Base-by-base conservation (phyloP, 2,888 invertebrate species). In the Amphipoea lucens region DNA sequence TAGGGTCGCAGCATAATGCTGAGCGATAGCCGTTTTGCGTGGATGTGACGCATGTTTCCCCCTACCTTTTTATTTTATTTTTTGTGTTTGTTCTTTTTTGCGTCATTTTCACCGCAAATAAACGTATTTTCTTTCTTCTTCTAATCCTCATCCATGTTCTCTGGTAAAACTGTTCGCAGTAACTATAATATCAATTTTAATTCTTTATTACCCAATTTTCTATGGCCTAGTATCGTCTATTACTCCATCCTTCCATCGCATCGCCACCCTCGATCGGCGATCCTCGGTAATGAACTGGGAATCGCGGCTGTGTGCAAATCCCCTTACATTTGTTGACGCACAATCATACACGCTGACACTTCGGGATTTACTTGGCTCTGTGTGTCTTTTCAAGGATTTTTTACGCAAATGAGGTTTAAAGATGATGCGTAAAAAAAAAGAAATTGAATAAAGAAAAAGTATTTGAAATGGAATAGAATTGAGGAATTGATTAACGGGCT, bases 251-350 rank as follows among this genome's bases (percentile, higher is more conserved):
- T 36, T 9, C 20, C 54, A 36, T 11, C 78, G 7, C 62, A 20
- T 36, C 51, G 23, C 70, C 74, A 72, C 81, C 70, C 75, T 57
- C 76, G 36, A 69, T 71, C 45, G 62, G 4, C 67, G 72, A 81
- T 84, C 82, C 84, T 80, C 78, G 62, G 74, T 89, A 88, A 95
- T 93, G 93, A 95, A 93, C 93, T 92, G 71, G 68, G 79, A 80
- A 85, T 86, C 87, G 81, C 76, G 87, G 85, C 88, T 82, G 85
- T 86, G 86, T 84, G 86, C 78, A 90, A 91, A 93, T 92, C 94
- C 91, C 89, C 88, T 91, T 90, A 90, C 89, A 89, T 81, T 86
- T 92, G 90, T 92, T 94, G 92, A 93, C 85, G 23, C 91, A 79
- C 86, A 90, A 88, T 90, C 87, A 87, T 87, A 86, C 82, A 81